Evolutionary conservation across 1,140 invertebrate species (phyloP).

Genomic region (Drosophila sp.): DNA sequence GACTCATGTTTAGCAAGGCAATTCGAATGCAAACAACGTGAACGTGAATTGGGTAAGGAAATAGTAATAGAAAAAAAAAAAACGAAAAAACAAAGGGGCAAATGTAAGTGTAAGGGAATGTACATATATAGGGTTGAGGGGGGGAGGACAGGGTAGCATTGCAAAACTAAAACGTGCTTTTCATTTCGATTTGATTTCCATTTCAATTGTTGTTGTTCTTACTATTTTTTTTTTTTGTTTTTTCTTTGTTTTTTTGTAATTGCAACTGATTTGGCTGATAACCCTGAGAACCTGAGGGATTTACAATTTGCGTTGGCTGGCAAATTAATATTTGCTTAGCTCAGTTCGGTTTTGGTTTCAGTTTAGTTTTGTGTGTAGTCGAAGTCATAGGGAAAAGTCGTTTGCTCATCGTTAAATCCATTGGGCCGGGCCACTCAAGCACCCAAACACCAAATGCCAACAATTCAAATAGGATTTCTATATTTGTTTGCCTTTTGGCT

Average conservation of each 20-base stretch:
- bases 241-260: conserved; percentile 36
- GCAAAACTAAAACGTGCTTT: conserved; percentile 45
- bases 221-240: conserved; percentile 25
- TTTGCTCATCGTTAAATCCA: conserved; percentile 9
- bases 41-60: not conserved
- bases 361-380: not conserved
- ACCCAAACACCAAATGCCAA: conserved; percentile 14
- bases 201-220: conserved; percentile 15
- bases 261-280: conserved; percentile 47
- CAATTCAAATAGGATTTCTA: conserved; percentile 47
- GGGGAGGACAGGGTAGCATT: conserved; percentile 30
- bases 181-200: conserved; percentile 55
- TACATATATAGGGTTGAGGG: not conserved
- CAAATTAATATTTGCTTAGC: conserved; percentile 51
- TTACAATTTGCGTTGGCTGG: conserved; percentile 21
- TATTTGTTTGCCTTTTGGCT: conserved; percentile 55
- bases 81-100: not conserved
- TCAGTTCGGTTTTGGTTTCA: not conserved
- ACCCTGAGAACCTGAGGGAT: conserved; percentile 28
- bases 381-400: conserved; percentile 1
- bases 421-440: conserved; percentile 1
- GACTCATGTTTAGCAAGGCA: conserved; percentile 54
- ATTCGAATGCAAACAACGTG: conserved; percentile 48
- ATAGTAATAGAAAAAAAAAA: not conserved
- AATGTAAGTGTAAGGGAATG: not conserved